These are phyloP conservation scores for Sciurus carolinensis DNA, from an alignment of 2,797 vertebrate species.

Conservation along the genomic window DNA sequence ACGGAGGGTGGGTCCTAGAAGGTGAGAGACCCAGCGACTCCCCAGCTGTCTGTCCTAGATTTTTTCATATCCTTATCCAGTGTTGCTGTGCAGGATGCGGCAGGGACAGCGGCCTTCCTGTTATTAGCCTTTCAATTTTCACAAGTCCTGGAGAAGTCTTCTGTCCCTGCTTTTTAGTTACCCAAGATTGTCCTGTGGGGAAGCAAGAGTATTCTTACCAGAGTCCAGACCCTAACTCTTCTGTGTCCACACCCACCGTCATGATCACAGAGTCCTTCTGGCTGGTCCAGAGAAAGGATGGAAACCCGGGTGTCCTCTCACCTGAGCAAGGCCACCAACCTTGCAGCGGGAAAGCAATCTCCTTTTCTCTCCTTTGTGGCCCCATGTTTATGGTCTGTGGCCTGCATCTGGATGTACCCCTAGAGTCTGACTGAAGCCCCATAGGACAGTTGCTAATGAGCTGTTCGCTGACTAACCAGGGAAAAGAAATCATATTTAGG, in stretches of 20 bases:
- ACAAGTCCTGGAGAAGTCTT: background rate
- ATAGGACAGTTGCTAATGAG: background rate
- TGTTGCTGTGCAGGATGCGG: rapidly evolving
- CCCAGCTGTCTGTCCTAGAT: too few species aligned
- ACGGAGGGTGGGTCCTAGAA: background rate
- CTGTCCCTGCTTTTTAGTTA: background rate
- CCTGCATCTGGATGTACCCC: background rate
- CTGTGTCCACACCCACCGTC: background rate
- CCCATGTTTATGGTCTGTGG: background rate
- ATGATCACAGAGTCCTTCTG: background rate
- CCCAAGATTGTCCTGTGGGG: background rate
- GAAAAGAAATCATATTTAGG: background rate
- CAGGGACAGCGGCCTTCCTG: background rate
- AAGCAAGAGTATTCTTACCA: background rate
- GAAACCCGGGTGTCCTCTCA: too few species aligned
- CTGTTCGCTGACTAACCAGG: background rate
- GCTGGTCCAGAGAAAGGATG: background rate
- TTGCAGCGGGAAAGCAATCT: background rate
- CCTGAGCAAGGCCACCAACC: background rate
- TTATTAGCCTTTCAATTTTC: background rate
- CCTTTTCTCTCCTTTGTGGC: too few species aligned
- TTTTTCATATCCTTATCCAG: background rate
- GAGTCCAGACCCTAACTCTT: background rate
- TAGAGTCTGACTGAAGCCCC: background rate
- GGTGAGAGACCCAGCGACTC: background rate